Conservation (phyloP, 2,113 vertebrate genomes). For the Tretioscincus oriximinensis region DNA sequence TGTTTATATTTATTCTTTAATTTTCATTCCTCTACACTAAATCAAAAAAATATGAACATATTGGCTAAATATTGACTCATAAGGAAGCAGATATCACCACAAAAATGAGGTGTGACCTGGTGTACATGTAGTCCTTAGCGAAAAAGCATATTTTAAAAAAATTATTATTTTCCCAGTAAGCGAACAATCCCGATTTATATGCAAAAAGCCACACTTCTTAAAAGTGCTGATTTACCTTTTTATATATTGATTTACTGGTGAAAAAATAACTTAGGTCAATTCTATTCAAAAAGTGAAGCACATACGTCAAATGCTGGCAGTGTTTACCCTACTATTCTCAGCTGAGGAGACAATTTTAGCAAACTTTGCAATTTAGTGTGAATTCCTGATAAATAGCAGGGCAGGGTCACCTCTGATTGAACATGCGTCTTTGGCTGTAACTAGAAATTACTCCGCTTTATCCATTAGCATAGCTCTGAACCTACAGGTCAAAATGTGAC, state of each 20-base stretch:
- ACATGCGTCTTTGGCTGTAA: too few species aligned
- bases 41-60: too few species aligned
- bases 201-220: neutral
- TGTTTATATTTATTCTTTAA: too few species aligned
- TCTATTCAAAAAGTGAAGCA: neutral
- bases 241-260: neutral
- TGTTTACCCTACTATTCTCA: neutral
- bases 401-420: neutral
- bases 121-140: neutral
- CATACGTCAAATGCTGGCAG: constrained; percentile 5
- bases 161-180: neutral
- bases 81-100: too few species aligned
- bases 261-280: neutral
- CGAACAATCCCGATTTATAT: neutral
- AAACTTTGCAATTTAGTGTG: neutral
- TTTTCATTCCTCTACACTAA: too few species aligned
- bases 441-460: too few species aligned
- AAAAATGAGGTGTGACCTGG: neutral
- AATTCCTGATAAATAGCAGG: neutral
- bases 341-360: neutral
- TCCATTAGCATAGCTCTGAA: too few species aligned
- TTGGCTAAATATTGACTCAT: too few species aligned
- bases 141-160: neutral
- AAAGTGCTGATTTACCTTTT: neutral
- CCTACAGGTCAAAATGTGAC: too few species aligned